Base-by-base conservation (phyloP, 2,888 invertebrate species). In the Polymixis lichenea region DNA sequence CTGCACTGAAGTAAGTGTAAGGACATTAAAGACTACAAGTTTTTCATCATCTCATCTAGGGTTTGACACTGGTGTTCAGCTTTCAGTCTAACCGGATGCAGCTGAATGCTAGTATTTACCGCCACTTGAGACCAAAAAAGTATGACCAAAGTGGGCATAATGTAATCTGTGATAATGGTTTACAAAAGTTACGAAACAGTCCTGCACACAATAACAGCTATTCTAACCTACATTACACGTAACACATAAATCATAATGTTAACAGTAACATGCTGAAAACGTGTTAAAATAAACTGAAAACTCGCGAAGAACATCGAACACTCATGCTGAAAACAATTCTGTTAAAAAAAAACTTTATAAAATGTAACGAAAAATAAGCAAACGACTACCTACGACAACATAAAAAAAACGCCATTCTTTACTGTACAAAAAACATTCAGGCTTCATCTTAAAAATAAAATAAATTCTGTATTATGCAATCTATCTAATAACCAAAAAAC, bases 381-480 rank as follows among this genome's bases (percentile, higher is more conserved):
- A 77, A 75, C 66, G 67, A 60, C 89, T 89, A 89, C 89, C 89
- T 88, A 91, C 90, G 73, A 88, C 88, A 86, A 87, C 80, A 87
- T 77, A 53, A 25, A 87, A 75, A 79, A 87, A 75, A 79, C 75
- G 64, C 51, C 87, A 87, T 87, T 87, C 87, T 78, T 38, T 72
- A 67, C 32, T 32, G 32, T 38, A 74, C 51, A 75, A 75, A 72
- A 64, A 77, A 69, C 80, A 82, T 71, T 73, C 87, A 81, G 80
- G 72, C 83, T 65, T 79, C 72, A 15, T 84, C 83, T 85, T 73
- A 13, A 60, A 71, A 71, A 74, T 70, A 46, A 55, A 80, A 69
- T 69, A 64, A 71, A 60, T 75, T 72, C n/a, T 68, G 22, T 55
- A 66, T 17, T 64, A 82, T 66, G 85, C 83, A 84, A 69, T 85